These are phyloP conservation scores for Boloria euphrosyne DNA, from an alignment of 2,888 invertebrate species.

Conservation along the genomic window DNA sequence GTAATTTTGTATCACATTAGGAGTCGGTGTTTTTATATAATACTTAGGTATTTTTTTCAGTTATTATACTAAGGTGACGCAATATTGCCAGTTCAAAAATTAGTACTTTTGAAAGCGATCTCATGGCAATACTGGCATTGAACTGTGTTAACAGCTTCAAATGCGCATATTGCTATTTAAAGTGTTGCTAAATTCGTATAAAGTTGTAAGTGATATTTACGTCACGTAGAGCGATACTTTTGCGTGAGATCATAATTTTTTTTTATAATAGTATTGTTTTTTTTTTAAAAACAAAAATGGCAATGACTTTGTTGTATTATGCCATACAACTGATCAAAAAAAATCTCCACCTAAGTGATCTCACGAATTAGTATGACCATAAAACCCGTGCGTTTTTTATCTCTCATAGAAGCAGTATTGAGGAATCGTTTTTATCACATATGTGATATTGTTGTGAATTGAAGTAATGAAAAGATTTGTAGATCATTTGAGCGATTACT, in stretches of 20 bases:
- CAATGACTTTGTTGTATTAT: too few relatives aligned
- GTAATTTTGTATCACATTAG: conserved; percentile 14
- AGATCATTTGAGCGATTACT: conserved; percentile 7
- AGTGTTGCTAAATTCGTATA: too few relatives aligned
- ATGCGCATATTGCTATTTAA: too few relatives aligned
- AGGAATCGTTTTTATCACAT: conserved; percentile 8
- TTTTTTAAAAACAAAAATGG: too few relatives aligned
- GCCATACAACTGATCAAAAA: too few relatives aligned
- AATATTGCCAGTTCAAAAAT: conserved; percentile 13
- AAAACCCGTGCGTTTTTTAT: neutral
- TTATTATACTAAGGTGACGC: conserved; percentile 9
- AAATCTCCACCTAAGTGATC: too few relatives aligned
- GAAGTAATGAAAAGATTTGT: conserved; percentile 5
- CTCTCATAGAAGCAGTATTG: conserved; percentile 18
- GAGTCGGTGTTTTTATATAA: conserved; percentile 14
- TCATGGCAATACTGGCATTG: conserved; percentile 25
- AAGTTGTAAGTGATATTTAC: too few relatives aligned
- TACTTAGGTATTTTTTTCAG: conserved; percentile 12
- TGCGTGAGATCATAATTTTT: too few relatives aligned
- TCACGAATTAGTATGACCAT: too few relatives aligned
- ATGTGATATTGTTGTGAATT: conserved; percentile 16
- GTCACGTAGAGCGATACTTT: too few relatives aligned
- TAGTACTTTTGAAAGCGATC: conserved; percentile 22
- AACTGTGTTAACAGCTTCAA: neutral
- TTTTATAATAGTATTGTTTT: too few relatives aligned